Conservation (phyloP, 2,888 invertebrate species). For the Ypsolopha sequella region DNA sequence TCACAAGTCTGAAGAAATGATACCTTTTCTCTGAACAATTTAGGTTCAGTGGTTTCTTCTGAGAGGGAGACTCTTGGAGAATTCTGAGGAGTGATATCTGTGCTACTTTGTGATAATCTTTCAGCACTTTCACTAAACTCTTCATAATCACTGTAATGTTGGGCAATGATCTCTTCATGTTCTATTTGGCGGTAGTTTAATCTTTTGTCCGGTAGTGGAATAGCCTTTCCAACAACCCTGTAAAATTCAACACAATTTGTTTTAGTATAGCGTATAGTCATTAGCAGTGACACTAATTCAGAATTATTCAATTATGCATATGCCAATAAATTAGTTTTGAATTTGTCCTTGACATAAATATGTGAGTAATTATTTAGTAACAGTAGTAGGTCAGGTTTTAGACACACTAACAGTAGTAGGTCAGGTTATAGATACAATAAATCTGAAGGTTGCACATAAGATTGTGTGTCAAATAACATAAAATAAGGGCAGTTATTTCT, state of each 20-base stretch:
- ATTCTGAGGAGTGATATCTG: conserved; percentile 57
- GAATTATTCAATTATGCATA: background rate
- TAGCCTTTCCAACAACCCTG: conserved; percentile 53
- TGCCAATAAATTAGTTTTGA: background rate
- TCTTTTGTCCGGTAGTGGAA: conserved; percentile 41
- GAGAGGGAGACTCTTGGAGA: conserved; percentile 41
- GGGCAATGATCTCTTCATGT: conserved; percentile 54
- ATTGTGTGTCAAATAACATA: background rate
- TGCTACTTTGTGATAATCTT: conserved; percentile 52
- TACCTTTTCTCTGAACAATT: conserved; percentile 31
- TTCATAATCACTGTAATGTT: conserved; percentile 57
- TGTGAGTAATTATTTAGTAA: background rate
- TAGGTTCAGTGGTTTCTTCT: conserved; percentile 34
- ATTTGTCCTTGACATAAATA: background rate
- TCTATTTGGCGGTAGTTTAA: conserved; percentile 40
- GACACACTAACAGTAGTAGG: background rate
- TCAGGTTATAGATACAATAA: background rate
- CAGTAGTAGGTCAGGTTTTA: background rate
- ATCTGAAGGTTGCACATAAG: background rate
- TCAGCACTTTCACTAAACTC: conserved; percentile 58
- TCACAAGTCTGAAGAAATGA: conserved; percentile 27
- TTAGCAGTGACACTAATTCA: background rate
- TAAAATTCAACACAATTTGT: conserved; percentile 15
- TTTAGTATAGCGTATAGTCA: no score
- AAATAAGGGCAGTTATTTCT: no score